Evolutionary conservation across 1,140 invertebrate species (phyloP).

Genomic region (Eumeta japonica): DNA sequence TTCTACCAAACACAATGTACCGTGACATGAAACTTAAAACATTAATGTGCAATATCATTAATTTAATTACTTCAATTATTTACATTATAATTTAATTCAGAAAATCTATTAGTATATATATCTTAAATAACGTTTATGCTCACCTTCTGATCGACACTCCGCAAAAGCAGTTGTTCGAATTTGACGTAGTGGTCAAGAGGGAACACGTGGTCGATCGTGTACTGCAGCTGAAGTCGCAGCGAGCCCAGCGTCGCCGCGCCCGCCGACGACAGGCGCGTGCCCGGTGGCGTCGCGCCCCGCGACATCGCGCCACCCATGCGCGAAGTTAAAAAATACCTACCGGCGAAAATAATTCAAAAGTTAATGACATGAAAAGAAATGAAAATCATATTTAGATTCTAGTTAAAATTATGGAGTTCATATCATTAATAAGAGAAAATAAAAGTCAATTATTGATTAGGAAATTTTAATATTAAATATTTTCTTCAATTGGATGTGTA

Average conservation of each 20-base stretch:
- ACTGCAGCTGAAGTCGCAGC: conserved; percentile 80
- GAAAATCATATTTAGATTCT: too few species aligned
- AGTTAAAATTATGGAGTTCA: conserved; percentile 1
- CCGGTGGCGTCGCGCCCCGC: conserved; percentile 66
- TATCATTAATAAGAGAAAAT: conserved; percentile 4
- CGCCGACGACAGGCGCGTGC: conserved; percentile 61
- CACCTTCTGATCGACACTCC: conserved; percentile 70
- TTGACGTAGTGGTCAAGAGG: conserved; percentile 75
- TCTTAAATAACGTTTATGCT: conserved; percentile 5
- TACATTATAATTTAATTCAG: too few species aligned
- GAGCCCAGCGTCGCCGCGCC: conserved; percentile 72
- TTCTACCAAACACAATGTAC: too few species aligned
- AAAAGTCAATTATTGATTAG: too few species aligned
- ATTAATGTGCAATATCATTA: too few species aligned
- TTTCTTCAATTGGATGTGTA: not conserved
- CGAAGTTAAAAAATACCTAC: conserved; percentile 83
- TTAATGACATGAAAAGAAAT: too few species aligned
- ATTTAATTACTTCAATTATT: too few species aligned
- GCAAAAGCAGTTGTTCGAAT: conserved; percentile 72
- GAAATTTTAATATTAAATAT: too few species aligned
- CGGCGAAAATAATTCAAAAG: too few species aligned
- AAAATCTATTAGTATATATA: too few species aligned
- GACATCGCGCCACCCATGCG: conserved; percentile 64
- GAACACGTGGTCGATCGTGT: conserved; percentile 87
- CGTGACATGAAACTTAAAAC: too few species aligned